Base-by-base conservation (phyloP, 2,113 vertebrate species). In the Lathamus discolor region DNA sequence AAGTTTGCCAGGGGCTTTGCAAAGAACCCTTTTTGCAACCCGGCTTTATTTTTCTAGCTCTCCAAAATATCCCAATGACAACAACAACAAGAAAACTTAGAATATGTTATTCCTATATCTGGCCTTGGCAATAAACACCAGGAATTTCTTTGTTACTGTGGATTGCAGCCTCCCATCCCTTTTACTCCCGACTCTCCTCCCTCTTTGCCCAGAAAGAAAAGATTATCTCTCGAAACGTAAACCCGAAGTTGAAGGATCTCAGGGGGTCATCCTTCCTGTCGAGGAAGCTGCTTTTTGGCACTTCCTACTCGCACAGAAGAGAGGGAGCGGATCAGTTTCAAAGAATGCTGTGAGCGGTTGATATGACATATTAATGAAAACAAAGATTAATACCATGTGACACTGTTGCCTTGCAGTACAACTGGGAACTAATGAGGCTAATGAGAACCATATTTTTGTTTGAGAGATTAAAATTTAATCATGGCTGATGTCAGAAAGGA, bases 261-360 rank as follows among this genome's bases (percentile, higher is more conserved):
- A 41, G 89, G 97, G 97, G 95, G 95, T 96, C 97, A 97, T 98
- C 96, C 97, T 98, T 98, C 97, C 97, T 97, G 97, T 70, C 16
- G 81, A 96, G 97, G 98, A 96, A 97, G 97, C 96, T 44, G 86
- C 93, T 95, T 87, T 35, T 90, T 97, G 97, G 96, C 88, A 18
- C 95, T 95, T 95, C 90, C 96, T 97, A 41, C 92, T 94, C 43
- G 0, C 84, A 55, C 73, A 85, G 83, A 49, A 85, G 83, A 82
- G 89, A 89, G 39, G 35, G 86, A 62, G 77, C 11, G 15, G 25
- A 95, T 97, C 93, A 9, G 83, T 96, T 98, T 98, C 97, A 97
- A 98, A 98, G 97, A 29, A 52, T 1, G 68, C 90, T 5, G 59
- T 8, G 23, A 88, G 88, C 94, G 78, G 77, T 81, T 78, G 95